Conservation (phyloP, 2,113 vertebrate genomes). For the Gambusia affinis region DNA sequence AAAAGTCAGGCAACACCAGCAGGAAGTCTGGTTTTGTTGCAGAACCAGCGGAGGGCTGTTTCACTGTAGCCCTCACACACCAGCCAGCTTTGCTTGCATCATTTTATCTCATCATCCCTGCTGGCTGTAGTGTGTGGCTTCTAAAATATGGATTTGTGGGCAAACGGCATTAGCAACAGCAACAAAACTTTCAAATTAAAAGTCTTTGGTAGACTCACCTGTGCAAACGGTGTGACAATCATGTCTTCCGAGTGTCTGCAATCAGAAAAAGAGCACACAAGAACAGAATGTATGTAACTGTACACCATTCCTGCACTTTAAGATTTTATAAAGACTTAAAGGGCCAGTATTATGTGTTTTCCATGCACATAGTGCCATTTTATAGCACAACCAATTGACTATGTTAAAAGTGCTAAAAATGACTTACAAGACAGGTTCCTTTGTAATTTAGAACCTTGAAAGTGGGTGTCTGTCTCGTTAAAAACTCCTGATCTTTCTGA, state of each 20-base stretch:
- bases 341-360: too few relatives aligned
- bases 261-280: constrained; percentile 34
- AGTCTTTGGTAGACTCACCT: constrained; percentile 78
- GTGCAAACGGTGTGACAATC: constrained; percentile 95
- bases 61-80: not conserved
- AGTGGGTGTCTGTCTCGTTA: too few relatives aligned
- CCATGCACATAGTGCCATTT: too few relatives aligned
- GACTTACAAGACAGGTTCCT: too few relatives aligned
- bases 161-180: not conserved
- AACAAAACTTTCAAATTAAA: not conserved
- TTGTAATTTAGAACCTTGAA: too few relatives aligned
- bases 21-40: constrained; percentile 41
- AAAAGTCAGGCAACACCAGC: constrained; percentile 49
- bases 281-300: not conserved
- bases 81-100: not conserved
- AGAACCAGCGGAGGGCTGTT: constrained; percentile 42
- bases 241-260: constrained; percentile 93
- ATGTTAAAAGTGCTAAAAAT: too few relatives aligned
- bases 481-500: too few relatives aligned
- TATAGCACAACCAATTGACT: too few relatives aligned
- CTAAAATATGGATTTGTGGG: too few relatives aligned
- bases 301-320: not conserved
- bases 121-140: not conserved
- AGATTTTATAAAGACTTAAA: not conserved
- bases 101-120: not conserved